Percentiles rank a stretch among this genome's conserved stretches.
Conservation (phyloP, 2,888 invertebrate genomes). For the Drosophila austrosaltans region DNA sequence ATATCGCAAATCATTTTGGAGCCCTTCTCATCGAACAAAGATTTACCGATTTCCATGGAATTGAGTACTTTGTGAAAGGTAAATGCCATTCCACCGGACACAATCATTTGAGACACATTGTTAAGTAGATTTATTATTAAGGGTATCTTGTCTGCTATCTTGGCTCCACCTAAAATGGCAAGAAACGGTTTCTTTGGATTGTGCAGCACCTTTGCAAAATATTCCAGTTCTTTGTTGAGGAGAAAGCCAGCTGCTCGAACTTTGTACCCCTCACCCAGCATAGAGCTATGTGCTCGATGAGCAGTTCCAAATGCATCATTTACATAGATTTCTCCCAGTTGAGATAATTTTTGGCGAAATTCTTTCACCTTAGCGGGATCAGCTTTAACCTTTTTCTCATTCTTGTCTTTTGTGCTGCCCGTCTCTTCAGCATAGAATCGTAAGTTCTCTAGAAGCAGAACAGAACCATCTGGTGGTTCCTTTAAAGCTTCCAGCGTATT, state of each 20-base stretch:
- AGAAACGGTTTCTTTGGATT: constrained; percentile 98
- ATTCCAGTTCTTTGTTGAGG: constrained; percentile 97
- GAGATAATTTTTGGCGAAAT: constrained; percentile 94
- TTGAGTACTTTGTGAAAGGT: constrained; percentile 97
- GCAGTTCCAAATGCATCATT: constrained; percentile 99
- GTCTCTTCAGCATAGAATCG: constrained; percentile 99
- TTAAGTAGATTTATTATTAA: constrained; percentile 98
- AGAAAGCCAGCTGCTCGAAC: constrained; percentile 97
- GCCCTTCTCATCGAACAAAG: constrained; percentile 97
- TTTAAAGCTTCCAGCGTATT: constrained; percentile 95
- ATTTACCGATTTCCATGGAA: constrained; percentile 97
- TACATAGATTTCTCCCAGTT: constrained; percentile 97
- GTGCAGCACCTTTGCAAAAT: constrained; percentile 98
- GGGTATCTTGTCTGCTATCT: constrained; percentile 99
- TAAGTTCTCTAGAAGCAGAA: constrained; percentile 97
- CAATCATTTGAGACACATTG: constrained; percentile 99
- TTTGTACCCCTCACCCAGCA: constrained; percentile 97
- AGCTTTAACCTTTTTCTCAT: constrained; percentile 95
- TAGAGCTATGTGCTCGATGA: constrained; percentile 93
- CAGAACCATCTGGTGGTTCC: constrained; percentile 92
- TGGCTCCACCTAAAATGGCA: constrained; percentile 99
- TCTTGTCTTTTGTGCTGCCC: constrained; percentile 96
- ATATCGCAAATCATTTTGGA: constrained; percentile 95
- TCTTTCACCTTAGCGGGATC: constrained; percentile 89
- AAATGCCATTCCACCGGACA: constrained; percentile 99